phyloP scores from a whole-genome alignment of 2,888 invertebrate genomes.

The Nipponacmea schrenckii region DNA sequence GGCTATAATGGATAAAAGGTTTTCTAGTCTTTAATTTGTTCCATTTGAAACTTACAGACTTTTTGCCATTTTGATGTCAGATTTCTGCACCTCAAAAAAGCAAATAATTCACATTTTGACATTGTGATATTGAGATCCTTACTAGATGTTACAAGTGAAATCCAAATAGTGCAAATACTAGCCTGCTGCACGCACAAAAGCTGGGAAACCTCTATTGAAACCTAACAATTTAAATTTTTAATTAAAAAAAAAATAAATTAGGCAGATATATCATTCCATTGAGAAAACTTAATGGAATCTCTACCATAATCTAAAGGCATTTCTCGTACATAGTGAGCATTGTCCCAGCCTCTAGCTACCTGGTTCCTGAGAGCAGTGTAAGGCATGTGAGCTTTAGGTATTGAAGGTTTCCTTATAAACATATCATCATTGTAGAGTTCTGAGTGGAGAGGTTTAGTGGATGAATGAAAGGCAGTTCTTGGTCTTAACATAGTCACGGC shows the following conservation, averaged over 20 bases:
- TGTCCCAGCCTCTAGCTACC: conserved; percentile 58
- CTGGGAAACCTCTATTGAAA: too few species aligned
- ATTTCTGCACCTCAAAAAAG: too few species aligned
- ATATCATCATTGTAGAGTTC: conserved; percentile 51
- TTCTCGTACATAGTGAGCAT: conserved; percentile 56
- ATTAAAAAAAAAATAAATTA: conserved; percentile 22
- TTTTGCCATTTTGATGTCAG: too few species aligned
- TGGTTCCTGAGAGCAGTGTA: conserved; percentile 54
- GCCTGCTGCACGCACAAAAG: too few species aligned
- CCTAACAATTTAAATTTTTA: too few species aligned
- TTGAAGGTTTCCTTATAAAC: conserved; percentile 56
- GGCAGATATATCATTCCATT: conserved; percentile 63
- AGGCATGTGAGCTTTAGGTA: conserved; percentile 66
- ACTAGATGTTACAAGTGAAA: too few species aligned
- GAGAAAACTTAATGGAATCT: conserved; percentile 55
- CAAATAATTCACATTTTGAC: too few species aligned
- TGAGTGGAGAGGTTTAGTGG: conserved; percentile 45
- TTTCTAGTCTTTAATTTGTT: too few species aligned
- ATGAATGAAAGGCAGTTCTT: conserved; percentile 38
- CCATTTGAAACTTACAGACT: too few species aligned
- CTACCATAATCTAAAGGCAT: conserved; percentile 59
- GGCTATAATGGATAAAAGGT: too few species aligned
- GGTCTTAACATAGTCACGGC: conserved; percentile 61
- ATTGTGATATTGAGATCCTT: too few species aligned
- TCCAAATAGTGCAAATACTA: too few species aligned